These are phyloP conservation scores for Campoletis raptor DNA, from an alignment of 2,888 invertebrate species.

Conservation along the genomic window DNA sequence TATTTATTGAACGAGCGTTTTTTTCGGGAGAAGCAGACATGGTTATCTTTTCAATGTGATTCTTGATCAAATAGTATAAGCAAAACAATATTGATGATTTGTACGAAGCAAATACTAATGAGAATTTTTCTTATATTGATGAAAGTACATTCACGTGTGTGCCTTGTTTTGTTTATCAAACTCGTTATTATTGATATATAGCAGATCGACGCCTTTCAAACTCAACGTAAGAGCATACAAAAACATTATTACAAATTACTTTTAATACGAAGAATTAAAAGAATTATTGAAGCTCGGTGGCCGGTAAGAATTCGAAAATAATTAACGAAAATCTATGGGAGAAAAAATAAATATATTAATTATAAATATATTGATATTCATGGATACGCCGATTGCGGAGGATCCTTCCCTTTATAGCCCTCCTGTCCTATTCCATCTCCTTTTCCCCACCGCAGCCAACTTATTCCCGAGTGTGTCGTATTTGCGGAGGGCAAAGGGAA, in stretches of 20 bases:
- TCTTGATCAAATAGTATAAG: slow-evolving; percentile 29
- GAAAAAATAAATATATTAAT: background rate
- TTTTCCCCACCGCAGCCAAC: no score
- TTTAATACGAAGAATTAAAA: slow-evolving; percentile 32
- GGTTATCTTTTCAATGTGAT: slow-evolving; percentile 50
- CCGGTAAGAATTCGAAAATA: background rate
- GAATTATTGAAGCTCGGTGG: slow-evolving; percentile 37
- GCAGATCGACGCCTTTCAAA: slow-evolving; percentile 10
- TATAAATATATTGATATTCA: background rate
- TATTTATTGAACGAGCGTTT: slow-evolving; percentile 32
- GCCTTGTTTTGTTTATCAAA: slow-evolving; percentile 64
- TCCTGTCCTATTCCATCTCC: no score
- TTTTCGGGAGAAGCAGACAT: slow-evolving; percentile 39
- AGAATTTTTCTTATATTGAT: background rate
- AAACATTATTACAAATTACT: slow-evolving; percentile 60
- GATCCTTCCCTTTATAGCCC: no score
- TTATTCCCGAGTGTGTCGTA: no score
- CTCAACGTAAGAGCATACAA: slow-evolving; percentile 56
- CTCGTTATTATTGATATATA: slow-evolving; percentile 66
- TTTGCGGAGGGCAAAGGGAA: no score
- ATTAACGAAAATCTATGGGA: background rate
- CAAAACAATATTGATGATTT: background rate
- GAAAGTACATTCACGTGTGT: slow-evolving; percentile 37
- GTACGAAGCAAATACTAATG: slow-evolving; percentile 16
- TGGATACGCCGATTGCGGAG: no score